Percentiles rank a stretch among this genome's conserved stretches.
These are phyloP conservation scores for Teleopsis dalmanni DNA, from an alignment of 1,140 invertebrate species.

Conservation along the genomic window DNA sequence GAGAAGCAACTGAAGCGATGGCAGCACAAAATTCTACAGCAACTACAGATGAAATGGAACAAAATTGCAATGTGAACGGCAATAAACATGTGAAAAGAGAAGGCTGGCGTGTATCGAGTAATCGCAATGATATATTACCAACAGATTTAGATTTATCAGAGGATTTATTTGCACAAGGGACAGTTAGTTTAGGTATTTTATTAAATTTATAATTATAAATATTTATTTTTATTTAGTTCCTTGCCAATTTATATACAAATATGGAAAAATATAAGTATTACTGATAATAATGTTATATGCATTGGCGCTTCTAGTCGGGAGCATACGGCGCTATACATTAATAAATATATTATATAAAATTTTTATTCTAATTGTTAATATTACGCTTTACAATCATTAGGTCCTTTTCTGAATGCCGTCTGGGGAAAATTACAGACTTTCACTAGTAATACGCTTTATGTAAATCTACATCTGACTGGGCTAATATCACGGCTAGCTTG, in stretches of 20 bases:
- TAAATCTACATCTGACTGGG: conserved; percentile 84
- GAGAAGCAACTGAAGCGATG: conserved; percentile 17
- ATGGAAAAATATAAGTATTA: neutral
- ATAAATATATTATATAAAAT: too few species aligned
- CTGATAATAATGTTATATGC: too few species aligned
- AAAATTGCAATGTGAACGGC: conserved; percentile 5
- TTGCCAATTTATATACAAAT: neutral
- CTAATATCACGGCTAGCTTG: conserved; percentile 77
- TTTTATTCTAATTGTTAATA: too few species aligned
- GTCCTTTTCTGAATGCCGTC: conserved; percentile 76
- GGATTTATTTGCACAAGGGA: conserved; percentile 44
- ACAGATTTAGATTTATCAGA: conserved; percentile 45
- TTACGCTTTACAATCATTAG: conserved; percentile 39
- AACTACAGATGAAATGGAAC: conserved; percentile 17
- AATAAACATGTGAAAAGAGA: conserved; percentile 15
- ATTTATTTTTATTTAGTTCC: neutral
- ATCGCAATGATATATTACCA: conserved; percentile 29
- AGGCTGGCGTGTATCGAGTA: conserved; percentile 44
- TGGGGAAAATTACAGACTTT: conserved; percentile 78
- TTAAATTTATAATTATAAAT: neutral
- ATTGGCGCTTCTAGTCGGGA: too few species aligned
- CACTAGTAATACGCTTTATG: conserved; percentile 74
- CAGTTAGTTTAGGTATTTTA: conserved; percentile 37
- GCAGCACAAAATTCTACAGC: conserved; percentile 13
- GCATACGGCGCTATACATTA: too few species aligned